Percentiles rank a stretch among this genome's conserved stretches.
Conservation (phyloP, 2,888 invertebrate genomes). For the Luperina nickerlii region DNA sequence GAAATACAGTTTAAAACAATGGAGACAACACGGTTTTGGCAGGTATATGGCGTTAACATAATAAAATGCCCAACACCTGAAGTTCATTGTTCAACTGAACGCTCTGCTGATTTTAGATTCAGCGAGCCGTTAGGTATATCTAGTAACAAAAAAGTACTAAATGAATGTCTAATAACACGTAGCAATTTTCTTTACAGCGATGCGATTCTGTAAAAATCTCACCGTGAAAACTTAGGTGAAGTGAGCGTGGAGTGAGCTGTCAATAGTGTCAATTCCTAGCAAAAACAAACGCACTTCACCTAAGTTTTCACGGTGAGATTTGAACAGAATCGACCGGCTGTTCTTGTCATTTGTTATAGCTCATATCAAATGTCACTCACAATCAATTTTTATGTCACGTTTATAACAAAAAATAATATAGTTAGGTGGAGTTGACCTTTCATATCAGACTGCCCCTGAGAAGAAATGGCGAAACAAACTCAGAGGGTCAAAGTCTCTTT, state of each 20-base stretch:
- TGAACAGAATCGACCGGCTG: no score
- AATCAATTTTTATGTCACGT: background rate
- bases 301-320: no score
- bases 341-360: background rate
- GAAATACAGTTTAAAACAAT: background rate
- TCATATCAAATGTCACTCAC: background rate
- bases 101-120: slow-evolving; percentile 4
- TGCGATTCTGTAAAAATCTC: no score
- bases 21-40: background rate
- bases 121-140: background rate
- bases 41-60: background rate
- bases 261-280: no score
- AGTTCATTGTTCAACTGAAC: slow-evolving; percentile 27
- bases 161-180: background rate
- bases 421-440: background rate
- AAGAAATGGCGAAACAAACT: background rate
- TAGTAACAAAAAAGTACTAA: background rate
- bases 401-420: background rate
- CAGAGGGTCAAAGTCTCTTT: background rate
- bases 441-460: background rate
- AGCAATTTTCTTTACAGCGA: background rate
- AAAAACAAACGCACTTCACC: no score
- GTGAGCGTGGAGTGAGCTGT: no score
- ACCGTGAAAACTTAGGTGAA: no score
- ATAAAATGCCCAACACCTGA: background rate